Evolutionary conservation across 2,113 vertebrate species (phyloP).

Genomic region (Ictalurus furcatus): DNA sequence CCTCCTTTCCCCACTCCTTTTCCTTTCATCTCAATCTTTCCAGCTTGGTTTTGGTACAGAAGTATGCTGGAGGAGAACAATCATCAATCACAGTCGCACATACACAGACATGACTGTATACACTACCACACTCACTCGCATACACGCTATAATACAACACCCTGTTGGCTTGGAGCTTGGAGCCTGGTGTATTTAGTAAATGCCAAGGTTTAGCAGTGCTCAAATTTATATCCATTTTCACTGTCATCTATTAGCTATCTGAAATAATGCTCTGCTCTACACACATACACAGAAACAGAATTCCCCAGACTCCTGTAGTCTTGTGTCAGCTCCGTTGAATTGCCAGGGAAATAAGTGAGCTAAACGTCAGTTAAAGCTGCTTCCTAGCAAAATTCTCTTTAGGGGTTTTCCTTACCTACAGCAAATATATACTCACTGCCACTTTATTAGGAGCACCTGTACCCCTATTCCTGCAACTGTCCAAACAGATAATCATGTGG

Average conservation of each 20-base stretch:
- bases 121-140: slow-evolving; percentile 48
- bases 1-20: slow-evolving; percentile 59
- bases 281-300: slow-evolving; percentile 36
- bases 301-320: slow-evolving; percentile 51
- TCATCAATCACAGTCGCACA: slow-evolving; percentile 10
- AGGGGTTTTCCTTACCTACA: neutral
- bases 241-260: neutral
- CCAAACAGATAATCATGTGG: neutral
- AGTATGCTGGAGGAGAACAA: slow-evolving; percentile 22
- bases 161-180: neutral
- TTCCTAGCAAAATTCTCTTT: neutral
- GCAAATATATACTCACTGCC: neutral
- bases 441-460: neutral
- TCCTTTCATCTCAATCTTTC: slow-evolving; percentile 41
- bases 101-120: slow-evolving; percentile 43
- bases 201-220: neutral
- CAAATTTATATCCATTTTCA: neutral
- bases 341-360: slow-evolving; percentile 54
- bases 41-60: slow-evolving; percentile 30
- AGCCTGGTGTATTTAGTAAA: neutral
- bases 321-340: slow-evolving; percentile 62
- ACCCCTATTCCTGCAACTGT: neutral
- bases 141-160: slow-evolving; percentile 5
- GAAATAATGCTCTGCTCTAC: neutral
- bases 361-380: slow-evolving; percentile 40